Evolutionary conservation across 2,888 invertebrate species (phyloP), one percentile per base, ranked within the genome.

Genomic region (Drosophila parthenogenetica): DNA sequence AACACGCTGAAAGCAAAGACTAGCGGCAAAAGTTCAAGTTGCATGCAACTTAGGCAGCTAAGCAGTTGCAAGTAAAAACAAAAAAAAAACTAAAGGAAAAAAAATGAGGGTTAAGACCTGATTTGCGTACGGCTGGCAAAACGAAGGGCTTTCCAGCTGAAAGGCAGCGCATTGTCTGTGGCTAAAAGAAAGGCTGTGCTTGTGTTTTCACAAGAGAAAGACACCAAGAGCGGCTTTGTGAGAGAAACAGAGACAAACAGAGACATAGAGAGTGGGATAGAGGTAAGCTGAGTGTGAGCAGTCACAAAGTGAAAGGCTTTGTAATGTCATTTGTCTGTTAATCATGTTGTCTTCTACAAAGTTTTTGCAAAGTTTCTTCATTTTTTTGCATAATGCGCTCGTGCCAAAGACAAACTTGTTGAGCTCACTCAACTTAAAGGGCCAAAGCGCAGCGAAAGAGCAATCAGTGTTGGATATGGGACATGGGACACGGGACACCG

Each of bases 321-420:
- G 80, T 83, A 77, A 75, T 79, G 87, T 79, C 81, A 79, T 84
- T 84, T 81, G 81, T 78, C 78, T 80, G 80, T 87, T 87, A 81
- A 84, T 81, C 84, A 79, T 84, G 84, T 87, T 87, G 77, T 77
- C 77, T 75, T 82, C 79, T 73, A 29, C 29, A 81, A 77, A 86
- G 81, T 85, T 83, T 69, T 46, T 68, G 63, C 73, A 66, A 78
- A 83, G 61, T 80, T 86, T 55, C 22, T 22, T 39, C 25, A 7
- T 29, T 8, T 29, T 29, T 81, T 71, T 71, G 83, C 78, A 83
- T 83, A 83, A 86, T 83, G 86, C 73, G 69, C 82, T 64, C 77
- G 71, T 81, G 85, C 71, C 42, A 45, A 14, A 62, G 66, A 73
- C 55, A 70, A 77, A 82, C 82, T 82, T 82, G 86, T 82, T 82